Evolutionary conservation across 2,888 invertebrate genomes (phyloP).

Genomic region (Caenorhabditis wallacei): DNA sequence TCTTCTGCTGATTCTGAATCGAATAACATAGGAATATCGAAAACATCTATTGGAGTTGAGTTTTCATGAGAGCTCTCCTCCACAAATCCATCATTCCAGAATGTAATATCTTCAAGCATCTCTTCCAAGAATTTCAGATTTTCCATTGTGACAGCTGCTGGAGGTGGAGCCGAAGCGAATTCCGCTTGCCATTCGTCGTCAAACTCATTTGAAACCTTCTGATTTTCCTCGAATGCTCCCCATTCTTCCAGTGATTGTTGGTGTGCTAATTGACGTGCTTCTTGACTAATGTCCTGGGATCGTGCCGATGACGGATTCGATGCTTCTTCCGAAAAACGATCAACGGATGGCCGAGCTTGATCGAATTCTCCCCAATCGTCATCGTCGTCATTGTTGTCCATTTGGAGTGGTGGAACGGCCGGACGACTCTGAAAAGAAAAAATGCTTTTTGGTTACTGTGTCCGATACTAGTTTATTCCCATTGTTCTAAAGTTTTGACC

Average conservation of each 20-base stretch:
- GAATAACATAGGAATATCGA: constrained; percentile 38
- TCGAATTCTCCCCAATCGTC: constrained; percentile 81
- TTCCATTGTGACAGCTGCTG: background rate
- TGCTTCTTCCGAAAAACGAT: constrained; percentile 4
- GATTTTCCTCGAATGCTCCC: constrained; percentile 51
- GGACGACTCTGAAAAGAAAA: constrained; percentile 16
- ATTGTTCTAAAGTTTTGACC: too few relatives aligned
- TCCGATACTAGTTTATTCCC: background rate
- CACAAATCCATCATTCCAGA: constrained; percentile 59
- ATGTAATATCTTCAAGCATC: constrained; percentile 44
- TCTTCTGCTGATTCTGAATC: constrained; percentile 26
- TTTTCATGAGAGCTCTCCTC: constrained; percentile 4
- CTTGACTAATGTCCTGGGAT: constrained; percentile 13
- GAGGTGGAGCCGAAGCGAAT: constrained; percentile 34
- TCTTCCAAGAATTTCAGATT: constrained; percentile 48
- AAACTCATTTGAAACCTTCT: background rate
- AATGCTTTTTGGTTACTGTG: too few relatives aligned
- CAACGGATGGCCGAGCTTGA: constrained; percentile 47
- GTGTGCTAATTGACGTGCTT: constrained; percentile 41
- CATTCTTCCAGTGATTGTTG: constrained; percentile 55
- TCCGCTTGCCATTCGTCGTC: constrained; percentile 61
- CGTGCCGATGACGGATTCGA: constrained; percentile 2
- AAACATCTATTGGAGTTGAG: constrained; percentile 1
- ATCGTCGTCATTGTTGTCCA: constrained; percentile 43
- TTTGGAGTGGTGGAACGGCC: background rate